These are phyloP conservation scores for Hippolais icterina DNA, from an alignment of 2,113 vertebrate species.

Conservation along the genomic window DNA sequence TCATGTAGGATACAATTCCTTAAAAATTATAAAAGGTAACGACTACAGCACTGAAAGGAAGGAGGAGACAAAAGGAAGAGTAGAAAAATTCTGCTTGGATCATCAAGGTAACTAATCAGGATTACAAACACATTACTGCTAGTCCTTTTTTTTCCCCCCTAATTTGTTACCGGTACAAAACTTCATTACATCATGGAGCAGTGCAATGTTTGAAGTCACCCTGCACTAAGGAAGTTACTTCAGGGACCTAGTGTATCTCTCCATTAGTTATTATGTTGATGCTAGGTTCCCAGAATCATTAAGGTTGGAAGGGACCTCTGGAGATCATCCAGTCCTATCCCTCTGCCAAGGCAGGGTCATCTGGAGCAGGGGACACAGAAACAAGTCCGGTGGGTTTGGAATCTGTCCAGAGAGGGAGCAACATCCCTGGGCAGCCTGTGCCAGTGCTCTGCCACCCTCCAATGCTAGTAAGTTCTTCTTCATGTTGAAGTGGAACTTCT, in stretches of 20 bases:
- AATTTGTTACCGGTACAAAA: background rate
- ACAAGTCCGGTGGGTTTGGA: background rate
- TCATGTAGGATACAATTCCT: background rate
- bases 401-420: background rate
- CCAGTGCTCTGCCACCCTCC: background rate
- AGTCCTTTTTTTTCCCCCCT: rapidly evolving
- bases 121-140: background rate
- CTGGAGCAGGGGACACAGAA: background rate
- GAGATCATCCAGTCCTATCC: background rate
- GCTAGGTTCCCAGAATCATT: background rate
- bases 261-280: background rate
- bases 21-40: background rate
- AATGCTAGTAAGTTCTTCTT: background rate
- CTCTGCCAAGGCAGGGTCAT: background rate
- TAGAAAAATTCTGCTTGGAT: background rate
- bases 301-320: background rate
- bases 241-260: background rate
- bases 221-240: background rate
- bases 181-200: background rate
- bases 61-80: background rate
- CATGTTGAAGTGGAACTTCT: background rate
- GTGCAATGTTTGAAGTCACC: background rate
- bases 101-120: background rate
- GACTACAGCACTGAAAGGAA: background rate
- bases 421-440: too few relatives aligned